Evolutionary conservation across 2,113 vertebrate genomes (phyloP), one percentile per base, ranked within the genome.

Genomic region (Meles meles): DNA sequence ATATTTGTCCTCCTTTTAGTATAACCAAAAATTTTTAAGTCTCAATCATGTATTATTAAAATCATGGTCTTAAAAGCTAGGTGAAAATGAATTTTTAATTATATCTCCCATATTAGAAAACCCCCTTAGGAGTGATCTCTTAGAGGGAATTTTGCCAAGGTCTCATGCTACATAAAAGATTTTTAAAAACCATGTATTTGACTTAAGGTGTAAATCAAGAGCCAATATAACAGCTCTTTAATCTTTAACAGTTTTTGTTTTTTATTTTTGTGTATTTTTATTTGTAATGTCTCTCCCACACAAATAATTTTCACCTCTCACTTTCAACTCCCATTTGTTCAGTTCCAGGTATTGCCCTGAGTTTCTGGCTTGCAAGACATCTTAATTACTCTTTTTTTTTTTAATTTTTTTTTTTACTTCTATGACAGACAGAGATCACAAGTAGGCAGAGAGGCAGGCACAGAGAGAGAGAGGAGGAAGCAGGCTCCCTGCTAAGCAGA

Each of bases 211-310:
- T 74, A 94, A 92, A n/a, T 67, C 29, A 77, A 39, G 37, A 94
- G 65, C 21, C 39, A 74, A 67, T 44, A 77, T 37, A 95, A 90
- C 8, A 96, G 74, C 42, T 93, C n/a, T 88, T 95, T 93, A 59
- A 59, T 93, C 85, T 88, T 90, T 63, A 90, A 79, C 10, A n/a
- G 27, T 39, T 85, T 81, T 98, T 81, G 31, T 39, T 52, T 85
- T 81, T 97, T 76, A 47, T 44, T 93, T 95, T 94, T 89, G 63
- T 93, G 17, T 15, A 71, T 65, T 96, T 93, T 94, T 87, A 95
- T 89, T 93, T 83, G 9, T 65, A 86, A 96, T 74, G 39, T 57
- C 14, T 79, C n/a, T 86, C 21, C 37, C 39, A 71, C 31, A 81
- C 39, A 83, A 47, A 87, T 65, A 82, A 52, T 85, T 92, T 72